A percentile compares a stretch with the other conserved stretches of the same genome.
phyloP scores from a whole-genome alignment of 2,888 invertebrate genomes.

The Anthrax anthrax region DNA sequence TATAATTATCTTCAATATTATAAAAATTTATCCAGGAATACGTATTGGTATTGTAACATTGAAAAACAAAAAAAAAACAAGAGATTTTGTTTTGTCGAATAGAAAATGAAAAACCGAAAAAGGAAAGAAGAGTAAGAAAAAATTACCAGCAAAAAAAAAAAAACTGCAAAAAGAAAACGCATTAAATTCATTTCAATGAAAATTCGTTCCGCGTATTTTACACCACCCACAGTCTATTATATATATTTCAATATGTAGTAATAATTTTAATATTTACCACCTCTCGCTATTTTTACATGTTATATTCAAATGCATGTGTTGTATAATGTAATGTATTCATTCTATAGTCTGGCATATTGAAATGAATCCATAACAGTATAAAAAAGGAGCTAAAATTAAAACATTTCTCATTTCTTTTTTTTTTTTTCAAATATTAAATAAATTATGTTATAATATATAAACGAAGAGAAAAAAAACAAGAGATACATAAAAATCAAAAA shows the following conservation, averaged over 20 bases:
- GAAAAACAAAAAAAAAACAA: no score
- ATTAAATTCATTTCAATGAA: constrained; percentile 9
- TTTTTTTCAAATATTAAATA: neutral
- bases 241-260: neutral
- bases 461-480: neutral
- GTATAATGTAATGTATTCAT: no score
- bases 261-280: neutral
- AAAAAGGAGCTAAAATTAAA: constrained; percentile 6
- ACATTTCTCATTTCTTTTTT: neutral
- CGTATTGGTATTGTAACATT: no score
- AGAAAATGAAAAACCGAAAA: no score
- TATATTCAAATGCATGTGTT: no score
- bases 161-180: constrained; percentile 1
- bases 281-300: neutral
- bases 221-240: constrained; percentile 2
- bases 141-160: neutral
- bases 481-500: neutral
- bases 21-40: no score
- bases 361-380: neutral
- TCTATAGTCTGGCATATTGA: neutral
- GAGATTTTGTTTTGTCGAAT: no score
- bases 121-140: neutral
- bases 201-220: constrained; percentile 10
- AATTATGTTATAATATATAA: neutral
- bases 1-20: neutral